Percentiles rank a stretch among this genome's conserved stretches.
phyloP scores from a whole-genome alignment of 1,140 invertebrate genomes.

The Hyphantria cunea region DNA sequence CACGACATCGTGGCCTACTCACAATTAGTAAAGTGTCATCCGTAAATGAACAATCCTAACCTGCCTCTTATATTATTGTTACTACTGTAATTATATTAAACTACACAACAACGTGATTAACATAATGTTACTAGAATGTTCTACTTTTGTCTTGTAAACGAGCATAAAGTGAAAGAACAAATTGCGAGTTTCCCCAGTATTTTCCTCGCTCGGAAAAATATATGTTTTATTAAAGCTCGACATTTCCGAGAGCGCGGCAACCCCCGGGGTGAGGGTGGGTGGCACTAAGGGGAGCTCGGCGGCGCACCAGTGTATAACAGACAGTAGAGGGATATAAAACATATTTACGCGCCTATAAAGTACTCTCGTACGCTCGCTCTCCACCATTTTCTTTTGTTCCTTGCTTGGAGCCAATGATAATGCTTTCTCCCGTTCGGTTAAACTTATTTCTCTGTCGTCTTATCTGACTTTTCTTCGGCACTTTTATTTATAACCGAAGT shows the following conservation, averaged over 20 bases:
- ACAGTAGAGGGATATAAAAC: slow-evolving; percentile 81
- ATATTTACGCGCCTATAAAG: slow-evolving; percentile 82
- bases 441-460: slow-evolving; percentile 78
- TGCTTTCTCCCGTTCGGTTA: slow-evolving; percentile 78
- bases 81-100: slow-evolving; percentile 64
- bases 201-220: slow-evolving; percentile 81
- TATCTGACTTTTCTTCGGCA: slow-evolving; percentile 74
- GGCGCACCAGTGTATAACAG: slow-evolving; percentile 78
- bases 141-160: slow-evolving; percentile 82
- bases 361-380: slow-evolving; percentile 79
- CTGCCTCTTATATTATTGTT: slow-evolving; percentile 16
- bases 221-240: slow-evolving; percentile 82
- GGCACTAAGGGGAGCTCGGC: slow-evolving; percentile 47
- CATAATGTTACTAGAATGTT: slow-evolving; percentile 80
- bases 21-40: slow-evolving; percentile 36
- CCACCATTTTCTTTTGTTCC: slow-evolving; percentile 81
- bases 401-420: slow-evolving; percentile 77
- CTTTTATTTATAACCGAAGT: slow-evolving; percentile 75
- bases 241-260: slow-evolving; percentile 78
- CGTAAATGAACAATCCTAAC: slow-evolving; percentile 6
- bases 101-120: slow-evolving; percentile 76
- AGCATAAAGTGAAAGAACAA: slow-evolving; percentile 82
- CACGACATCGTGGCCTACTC: slow-evolving; percentile 48
- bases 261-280: slow-evolving; percentile 62
- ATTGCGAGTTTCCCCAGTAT: slow-evolving; percentile 81